Base-by-base conservation (phyloP, 2,797 vertebrate genomes). In the Parotocinclus haroldoi region DNA sequence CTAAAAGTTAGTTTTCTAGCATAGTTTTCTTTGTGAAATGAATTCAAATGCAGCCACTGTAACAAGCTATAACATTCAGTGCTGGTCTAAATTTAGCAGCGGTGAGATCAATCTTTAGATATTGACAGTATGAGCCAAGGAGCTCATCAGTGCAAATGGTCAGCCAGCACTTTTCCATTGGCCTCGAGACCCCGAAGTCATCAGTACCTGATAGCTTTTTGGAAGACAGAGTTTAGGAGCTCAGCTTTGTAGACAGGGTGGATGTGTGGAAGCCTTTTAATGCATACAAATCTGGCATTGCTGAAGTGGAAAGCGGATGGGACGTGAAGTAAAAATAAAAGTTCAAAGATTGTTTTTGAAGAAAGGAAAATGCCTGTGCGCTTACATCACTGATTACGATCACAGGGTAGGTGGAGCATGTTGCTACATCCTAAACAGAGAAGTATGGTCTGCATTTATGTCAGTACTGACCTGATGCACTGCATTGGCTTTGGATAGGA, bases 61-160 rank as follows among this genome's bases (percentile, higher is more conserved):
- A n/a, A 64, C 48, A 65, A 58, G 59, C 40, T 60, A 46, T 46
- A 50, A 58, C 42, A 55, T 56, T 10, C 37, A 38, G 56, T 51
- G 42, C 37, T 44, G 44, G 7, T 71, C 68, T 71, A 69, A 66
- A 77, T 77, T 68, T 74, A 74, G 65, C 53, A 36, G n/a, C 3
- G 59, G 48, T 38, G 1, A 53, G 68, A 71, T 74, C 57, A 63
- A 61, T 77, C 57, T 36, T 50, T 51, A 55, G 13, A 44, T 16
- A 50, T n/a, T 39, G 75, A 73, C 55, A 27, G 61, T 58, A 64
- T 61, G 65, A 63, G 60, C 50, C 16, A n/a, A 63, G 54, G 19
- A 7, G 36, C 39, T 66, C 37, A 61, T 69, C 63, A 52, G 37
- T 13, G 58, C 17, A 42, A 40, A 46, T 48, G 36, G 51, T 39